Conservation (phyloP, 1,140 invertebrate species). For the Cotesia chilonis region DNA sequence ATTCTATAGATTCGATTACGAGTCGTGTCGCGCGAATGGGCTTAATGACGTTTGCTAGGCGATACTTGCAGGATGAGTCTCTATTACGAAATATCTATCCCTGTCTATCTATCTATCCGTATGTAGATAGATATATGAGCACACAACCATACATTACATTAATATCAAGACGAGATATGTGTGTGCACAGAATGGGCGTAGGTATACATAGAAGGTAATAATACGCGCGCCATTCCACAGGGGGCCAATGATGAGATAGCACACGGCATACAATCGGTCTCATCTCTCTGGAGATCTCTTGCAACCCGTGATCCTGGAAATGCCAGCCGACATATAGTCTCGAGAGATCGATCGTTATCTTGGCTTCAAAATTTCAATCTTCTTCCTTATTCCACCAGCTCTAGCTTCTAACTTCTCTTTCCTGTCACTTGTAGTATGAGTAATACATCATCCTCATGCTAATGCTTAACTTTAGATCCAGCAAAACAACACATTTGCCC, state of each 20-base stretch:
- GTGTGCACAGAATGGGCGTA: not conserved
- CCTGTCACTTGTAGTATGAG: not conserved
- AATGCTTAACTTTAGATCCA: too few species aligned
- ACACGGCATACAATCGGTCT: slow-evolving; percentile 28
- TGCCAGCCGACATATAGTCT: slow-evolving; percentile 9
- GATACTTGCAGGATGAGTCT: slow-evolving; percentile 6
- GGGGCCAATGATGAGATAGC: slow-evolving; percentile 30
- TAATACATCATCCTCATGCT: not conserved
- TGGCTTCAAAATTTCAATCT: slow-evolving; percentile 23
- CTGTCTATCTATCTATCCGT: not conserved
- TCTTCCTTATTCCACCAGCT: not conserved
- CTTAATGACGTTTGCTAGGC: slow-evolving; percentile 6
- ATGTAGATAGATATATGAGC: not conserved
- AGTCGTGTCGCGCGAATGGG: slow-evolving; percentile 7
- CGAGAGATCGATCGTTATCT: slow-evolving; percentile 31
- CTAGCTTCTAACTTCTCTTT: not conserved
- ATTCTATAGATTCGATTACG: not conserved
- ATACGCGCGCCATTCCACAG: slow-evolving; percentile 8
- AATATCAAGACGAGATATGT: not conserved
- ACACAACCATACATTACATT: not conserved
- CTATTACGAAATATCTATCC: not conserved
- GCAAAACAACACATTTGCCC: too few species aligned
- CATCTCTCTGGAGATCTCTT: slow-evolving; percentile 24
- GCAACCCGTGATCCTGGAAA: slow-evolving; percentile 4
- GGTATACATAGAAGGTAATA: not conserved